Evolutionary conservation across 2,888 invertebrate species (phyloP), one percentile per base, ranked within the genome.

Genomic region (Xylophagus ater): DNA sequence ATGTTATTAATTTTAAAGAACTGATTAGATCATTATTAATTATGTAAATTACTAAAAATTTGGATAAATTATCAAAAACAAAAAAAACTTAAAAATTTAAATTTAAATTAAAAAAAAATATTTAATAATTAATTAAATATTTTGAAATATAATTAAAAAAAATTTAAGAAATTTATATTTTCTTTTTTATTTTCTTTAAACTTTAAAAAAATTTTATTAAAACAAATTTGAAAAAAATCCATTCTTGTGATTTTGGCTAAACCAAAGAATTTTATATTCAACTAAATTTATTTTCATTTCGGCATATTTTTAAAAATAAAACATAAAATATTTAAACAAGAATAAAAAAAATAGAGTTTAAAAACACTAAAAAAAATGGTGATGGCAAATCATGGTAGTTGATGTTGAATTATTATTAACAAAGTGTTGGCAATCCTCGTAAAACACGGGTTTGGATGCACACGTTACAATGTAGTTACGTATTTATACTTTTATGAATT

Each of bases 1-100:
- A 44, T 43, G 41, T 45, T 48, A 44, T 44, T 45, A 43, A 46
- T 38, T 44, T 40, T 44, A 43, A 49, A 47, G 49, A 49, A 49
- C 49, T 49, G 49, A 49, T 49, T 49, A 49, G 49, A 46, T 45
- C 43, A 43, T 44, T 46, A 47, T 47, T n/a, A 32, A 38, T 5
- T 14, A 17, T 37, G 31, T 45, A 46, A 43, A 43, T 41, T 36
- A 37, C 28, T 41, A 33, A 37, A 36, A 34, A 24, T 24, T 28
- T 12, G 30, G 21, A 13, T 28, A 25, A 19, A 23, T 35, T n/a
- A n/a, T 30, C 14, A 24, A 37, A 24, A 31, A 12, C 23, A 31
- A 37, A 29, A 18, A 23, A 21, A 31, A 37, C 10, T 24, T 31
- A 36, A 41, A 18, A 25, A 28, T 26, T 19, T 26, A 28, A 18